Conservation (phyloP, 1,140 invertebrate species). For the Trissolcus basalis region DNA sequence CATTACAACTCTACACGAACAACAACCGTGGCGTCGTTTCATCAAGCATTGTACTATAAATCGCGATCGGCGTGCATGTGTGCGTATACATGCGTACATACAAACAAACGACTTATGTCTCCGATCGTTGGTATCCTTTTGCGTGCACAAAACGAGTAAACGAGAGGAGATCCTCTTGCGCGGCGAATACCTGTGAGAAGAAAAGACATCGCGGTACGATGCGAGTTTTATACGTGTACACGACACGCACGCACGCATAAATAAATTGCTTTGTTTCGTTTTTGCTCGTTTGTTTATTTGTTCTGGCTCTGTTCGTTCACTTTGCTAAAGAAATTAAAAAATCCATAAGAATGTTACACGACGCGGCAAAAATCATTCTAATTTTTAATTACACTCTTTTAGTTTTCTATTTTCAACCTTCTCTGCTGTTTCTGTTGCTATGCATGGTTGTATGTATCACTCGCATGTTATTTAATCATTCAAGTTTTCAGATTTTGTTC, state of each 20-base stretch:
- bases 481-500: no score
- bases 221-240: conserved; percentile 58
- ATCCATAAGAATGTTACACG: no score
- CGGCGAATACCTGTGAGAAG: conserved; percentile 54
- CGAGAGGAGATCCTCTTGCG: conserved; percentile 57
- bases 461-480: no score
- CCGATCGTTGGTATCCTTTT: conserved; percentile 60
- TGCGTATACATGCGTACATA: conserved; percentile 52
- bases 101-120: conserved; percentile 58
- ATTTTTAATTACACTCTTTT: no score
- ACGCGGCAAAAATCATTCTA: no score
- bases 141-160: conserved; percentile 59
- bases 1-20: conserved; percentile 56
- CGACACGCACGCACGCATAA: conserved; percentile 52
- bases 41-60: conserved; percentile 60
- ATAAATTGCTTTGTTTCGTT: conserved; percentile 48
- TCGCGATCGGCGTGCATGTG: conserved; percentile 49
- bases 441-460: no score
- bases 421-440: no score
- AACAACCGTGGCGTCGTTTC: conserved; percentile 56
- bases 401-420: no score
- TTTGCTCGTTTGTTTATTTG: conserved; percentile 14
- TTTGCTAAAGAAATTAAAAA: conserved; percentile 3
- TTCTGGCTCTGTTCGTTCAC: conserved; percentile 2
- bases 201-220: conserved; percentile 59